Evolutionary conservation across 2,113 vertebrate genomes (phyloP).

Genomic region (Cercocebus atys): DNA sequence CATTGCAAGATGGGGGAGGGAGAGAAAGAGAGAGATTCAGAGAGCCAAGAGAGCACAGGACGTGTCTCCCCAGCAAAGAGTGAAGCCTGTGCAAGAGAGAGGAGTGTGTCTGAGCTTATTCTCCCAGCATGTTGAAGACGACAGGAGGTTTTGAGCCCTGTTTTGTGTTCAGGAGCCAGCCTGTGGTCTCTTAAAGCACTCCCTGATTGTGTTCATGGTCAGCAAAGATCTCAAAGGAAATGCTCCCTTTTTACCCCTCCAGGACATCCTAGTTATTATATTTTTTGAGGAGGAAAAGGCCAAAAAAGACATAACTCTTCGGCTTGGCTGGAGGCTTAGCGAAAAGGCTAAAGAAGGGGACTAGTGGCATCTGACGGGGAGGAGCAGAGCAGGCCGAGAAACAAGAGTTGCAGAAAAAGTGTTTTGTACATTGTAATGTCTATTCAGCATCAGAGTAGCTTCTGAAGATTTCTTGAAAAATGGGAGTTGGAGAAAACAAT

Average conservation of each 20-base stretch:
- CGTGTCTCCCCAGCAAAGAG: neutral
- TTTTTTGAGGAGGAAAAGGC: neutral
- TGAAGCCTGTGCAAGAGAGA: neutral
- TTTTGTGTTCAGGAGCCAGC: slow-evolving; percentile 22
- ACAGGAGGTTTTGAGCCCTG: slow-evolving; percentile 32
- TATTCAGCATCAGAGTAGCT: neutral
- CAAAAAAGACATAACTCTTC: neutral
- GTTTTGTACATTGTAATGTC: neutral
- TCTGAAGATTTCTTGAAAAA: neutral
- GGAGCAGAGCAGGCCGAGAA: neutral
- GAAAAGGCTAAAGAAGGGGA: neutral
- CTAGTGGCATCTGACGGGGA: neutral
- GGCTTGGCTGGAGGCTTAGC: neutral
- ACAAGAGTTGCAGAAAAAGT: neutral
- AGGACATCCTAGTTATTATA: neutral
- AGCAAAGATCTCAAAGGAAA: neutral
- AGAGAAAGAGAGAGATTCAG: too few species aligned
- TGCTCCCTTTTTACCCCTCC: fast-evolving
- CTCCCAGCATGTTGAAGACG: neutral
- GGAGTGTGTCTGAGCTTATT: neutral
- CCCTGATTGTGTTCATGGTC: neutral
- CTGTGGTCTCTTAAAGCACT: neutral
- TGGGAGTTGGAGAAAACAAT: neutral
- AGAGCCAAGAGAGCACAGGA: neutral
- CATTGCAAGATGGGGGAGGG: neutral